Percentiles rank a stretch among this genome's conserved stretches.
Conservation (phyloP, 1,140 invertebrate genomes). For the Papilio helenus region DNA sequence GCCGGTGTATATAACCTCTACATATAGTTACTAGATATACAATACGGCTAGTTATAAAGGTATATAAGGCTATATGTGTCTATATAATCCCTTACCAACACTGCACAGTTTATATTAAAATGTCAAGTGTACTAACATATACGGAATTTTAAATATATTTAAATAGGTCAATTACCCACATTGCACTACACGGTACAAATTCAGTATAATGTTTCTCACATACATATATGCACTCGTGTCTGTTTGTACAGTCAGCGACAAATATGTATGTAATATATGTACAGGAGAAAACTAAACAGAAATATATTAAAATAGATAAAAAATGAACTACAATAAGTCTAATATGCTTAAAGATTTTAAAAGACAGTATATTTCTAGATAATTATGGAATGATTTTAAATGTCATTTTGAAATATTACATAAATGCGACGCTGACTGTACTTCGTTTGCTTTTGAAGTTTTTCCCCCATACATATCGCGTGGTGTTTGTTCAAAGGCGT, state of each 20-base stretch:
- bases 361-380: not conserved
- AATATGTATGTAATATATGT: not conserved
- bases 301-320: not conserved
- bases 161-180: conserved; percentile 36
- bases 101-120: conserved; percentile 39
- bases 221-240: conserved; percentile 5
- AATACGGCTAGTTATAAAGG: conserved; percentile 59
- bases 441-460: conserved; percentile 18
- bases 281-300: not conserved
- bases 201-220: conserved; percentile 27
- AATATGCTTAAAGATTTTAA: not conserved
- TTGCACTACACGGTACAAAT: conserved; percentile 37
- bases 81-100: conserved; percentile 44
- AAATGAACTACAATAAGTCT: not conserved
- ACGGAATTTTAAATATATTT: conserved; percentile 21
- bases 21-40: conserved; percentile 60
- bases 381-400: not conserved
- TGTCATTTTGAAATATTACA: not conserved
- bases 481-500: conserved; percentile 38
- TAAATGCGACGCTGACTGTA: conserved; percentile 5
- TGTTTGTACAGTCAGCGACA: conserved; percentile 8
- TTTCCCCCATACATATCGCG: conserved; percentile 36
- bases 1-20: conserved; percentile 62
- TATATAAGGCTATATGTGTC: conserved; percentile 34
- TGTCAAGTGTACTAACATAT: conserved; percentile 32